Percentiles rank a stretch among this genome's conserved stretches.
Evolutionary conservation across 2,113 vertebrate genomes (phyloP).

Genomic region (Callithrix jacchus): DNA sequence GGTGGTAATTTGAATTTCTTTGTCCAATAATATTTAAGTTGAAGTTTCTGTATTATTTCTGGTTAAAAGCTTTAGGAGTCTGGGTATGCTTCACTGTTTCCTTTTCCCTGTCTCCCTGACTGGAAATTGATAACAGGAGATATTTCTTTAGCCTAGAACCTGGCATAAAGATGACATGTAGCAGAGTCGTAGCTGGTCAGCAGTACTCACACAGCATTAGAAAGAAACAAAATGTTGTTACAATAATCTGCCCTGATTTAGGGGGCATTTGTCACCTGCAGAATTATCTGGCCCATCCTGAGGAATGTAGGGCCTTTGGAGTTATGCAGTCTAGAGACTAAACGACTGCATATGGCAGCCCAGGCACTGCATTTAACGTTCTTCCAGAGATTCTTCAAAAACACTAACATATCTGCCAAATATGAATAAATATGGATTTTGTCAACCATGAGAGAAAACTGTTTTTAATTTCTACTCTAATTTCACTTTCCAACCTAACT

Average conservation of each 20-base stretch:
- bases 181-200: not conserved
- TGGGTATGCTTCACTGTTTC: not conserved
- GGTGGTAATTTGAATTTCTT: not conserved
- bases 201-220: not conserved
- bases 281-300: not conserved
- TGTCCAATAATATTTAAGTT: not conserved
- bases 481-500: not conserved
- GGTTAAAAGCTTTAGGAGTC: not conserved
- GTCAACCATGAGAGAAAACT: not conserved
- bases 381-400: slow-evolving; percentile 6
- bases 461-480: slow-evolving; percentile 3
- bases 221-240: not conserved
- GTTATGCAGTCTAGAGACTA: not conserved
- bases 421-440: not conserved
- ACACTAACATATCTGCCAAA: not conserved
- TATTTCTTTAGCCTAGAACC: not conserved
- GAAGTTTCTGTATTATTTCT: not conserved
- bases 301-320: not conserved
- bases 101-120: not conserved
- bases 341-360: not conserved
- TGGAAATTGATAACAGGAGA: not conserved
- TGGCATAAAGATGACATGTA: not conserved
- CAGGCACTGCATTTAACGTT: not conserved
- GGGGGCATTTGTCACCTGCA: not conserved
- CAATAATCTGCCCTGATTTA: not conserved